Evolutionary conservation across 2,888 invertebrate genomes (phyloP).

Genomic region (Xanthostigma xanthostigma): DNA sequence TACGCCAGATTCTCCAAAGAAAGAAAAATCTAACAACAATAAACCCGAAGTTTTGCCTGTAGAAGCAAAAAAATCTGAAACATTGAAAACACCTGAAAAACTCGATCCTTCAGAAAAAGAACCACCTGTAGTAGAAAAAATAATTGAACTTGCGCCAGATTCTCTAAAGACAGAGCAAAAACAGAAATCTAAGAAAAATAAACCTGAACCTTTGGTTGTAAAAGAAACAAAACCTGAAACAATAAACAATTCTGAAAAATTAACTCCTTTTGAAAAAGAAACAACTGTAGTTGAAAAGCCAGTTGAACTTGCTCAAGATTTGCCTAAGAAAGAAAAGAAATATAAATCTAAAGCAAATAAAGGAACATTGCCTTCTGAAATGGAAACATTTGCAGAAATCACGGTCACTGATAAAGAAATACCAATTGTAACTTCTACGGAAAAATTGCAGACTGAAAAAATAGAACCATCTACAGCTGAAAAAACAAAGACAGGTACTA

Average conservation of each 20-base stretch:
- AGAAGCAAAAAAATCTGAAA: background rate
- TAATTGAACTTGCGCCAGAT: background rate
- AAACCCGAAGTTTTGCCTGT: background rate
- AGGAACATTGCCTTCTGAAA: too few relatives aligned
- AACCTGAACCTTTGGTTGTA: background rate
- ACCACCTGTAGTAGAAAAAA: background rate
- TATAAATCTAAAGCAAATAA: background rate
- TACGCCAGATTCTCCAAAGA: background rate
- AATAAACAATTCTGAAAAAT: background rate
- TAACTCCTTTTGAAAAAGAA: background rate
- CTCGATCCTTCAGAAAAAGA: background rate
- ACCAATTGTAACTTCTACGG: too few relatives aligned
- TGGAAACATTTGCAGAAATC: too few relatives aligned
- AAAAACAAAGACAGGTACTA: background rate
- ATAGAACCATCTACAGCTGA: background rate
- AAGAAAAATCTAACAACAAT: background rate
- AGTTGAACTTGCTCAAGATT: background rate
- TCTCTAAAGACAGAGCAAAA: background rate
- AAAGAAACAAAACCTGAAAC: too few relatives aligned
- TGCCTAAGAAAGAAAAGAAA: background rate
- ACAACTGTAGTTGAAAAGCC: background rate
- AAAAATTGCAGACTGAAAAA: too few relatives aligned
- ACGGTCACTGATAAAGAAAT: background rate
- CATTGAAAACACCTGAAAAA: background rate
- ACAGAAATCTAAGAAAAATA: background rate